phyloP scores from a whole-genome alignment of 2,113 vertebrate genomes.

The Entelurus aequoreus region DNA sequence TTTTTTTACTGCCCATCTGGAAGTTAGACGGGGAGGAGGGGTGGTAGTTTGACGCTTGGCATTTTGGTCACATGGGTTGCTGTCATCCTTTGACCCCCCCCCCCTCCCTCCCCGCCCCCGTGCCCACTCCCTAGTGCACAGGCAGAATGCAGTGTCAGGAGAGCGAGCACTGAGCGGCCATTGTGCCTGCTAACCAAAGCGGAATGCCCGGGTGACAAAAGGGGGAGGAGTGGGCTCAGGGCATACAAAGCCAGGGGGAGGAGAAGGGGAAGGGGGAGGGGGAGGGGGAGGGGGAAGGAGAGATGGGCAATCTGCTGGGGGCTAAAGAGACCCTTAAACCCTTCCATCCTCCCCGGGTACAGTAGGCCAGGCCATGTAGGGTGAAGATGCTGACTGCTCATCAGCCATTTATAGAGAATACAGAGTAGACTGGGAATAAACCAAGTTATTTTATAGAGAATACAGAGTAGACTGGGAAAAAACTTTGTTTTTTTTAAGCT shows the following conservation, averaged over 20 bases:
- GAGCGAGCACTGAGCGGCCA: conserved; percentile 73
- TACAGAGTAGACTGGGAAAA: no score
- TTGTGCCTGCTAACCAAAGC: conserved; percentile 81
- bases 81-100: conserved; percentile 59
- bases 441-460: no score
- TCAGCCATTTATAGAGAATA: no score
- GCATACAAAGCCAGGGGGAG: conserved; percentile 70
- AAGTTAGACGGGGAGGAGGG: conserved; percentile 25
- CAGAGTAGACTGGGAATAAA: no score
- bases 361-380: conserved; percentile 23
- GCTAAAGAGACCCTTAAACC: conserved; percentile 69
- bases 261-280: conserved; percentile 42
- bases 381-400: conserved; percentile 25
- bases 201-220: conserved; percentile 80
- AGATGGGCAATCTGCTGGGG: conserved; percentile 56
- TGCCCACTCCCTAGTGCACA: conserved; percentile 67
- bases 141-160: conserved; percentile 80
- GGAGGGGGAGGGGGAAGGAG: conserved; percentile 31
- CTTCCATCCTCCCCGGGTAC: conserved; percentile 39
- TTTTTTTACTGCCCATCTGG: conserved; percentile 64
- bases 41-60: conserved; percentile 55
- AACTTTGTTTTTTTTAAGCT: no score
- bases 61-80: conserved; percentile 74
- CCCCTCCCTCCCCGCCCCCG: conserved; percentile 39
- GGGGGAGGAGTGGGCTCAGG: conserved; percentile 75